Evolutionary conservation across 2,888 invertebrate genomes (phyloP).

Genomic region (Oxycera nigricornis): DNA sequence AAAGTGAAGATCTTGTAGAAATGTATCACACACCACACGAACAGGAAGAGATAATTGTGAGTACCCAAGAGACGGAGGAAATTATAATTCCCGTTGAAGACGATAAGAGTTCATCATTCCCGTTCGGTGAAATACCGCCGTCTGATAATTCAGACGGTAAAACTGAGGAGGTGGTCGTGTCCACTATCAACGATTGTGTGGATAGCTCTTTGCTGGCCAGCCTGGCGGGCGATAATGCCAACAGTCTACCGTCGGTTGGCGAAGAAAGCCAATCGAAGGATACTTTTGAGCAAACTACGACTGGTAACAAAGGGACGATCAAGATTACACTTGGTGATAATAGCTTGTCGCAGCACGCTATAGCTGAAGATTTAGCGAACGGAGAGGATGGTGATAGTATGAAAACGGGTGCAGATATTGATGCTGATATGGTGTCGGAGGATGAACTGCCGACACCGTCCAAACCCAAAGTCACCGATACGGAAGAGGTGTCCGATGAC

Average conservation of each 20-base stretch:
- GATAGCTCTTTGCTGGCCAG: constrained; percentile 60
- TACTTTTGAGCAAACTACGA: constrained; percentile 38
- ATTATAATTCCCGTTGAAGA: constrained; percentile 49
- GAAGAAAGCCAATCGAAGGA: constrained; percentile 52
- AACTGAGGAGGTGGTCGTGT: constrained; percentile 49
- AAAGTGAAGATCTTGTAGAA: constrained; percentile 21
- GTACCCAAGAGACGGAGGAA: constrained; percentile 18
- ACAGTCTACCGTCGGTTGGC: constrained; percentile 60
- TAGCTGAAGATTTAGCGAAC: constrained; percentile 56
- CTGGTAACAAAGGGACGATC: constrained; percentile 51
- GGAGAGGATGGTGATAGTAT: constrained; percentile 49
- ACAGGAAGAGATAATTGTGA: constrained; percentile 14
- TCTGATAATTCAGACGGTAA: constrained; percentile 61
- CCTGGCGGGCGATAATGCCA: constrained; percentile 61
- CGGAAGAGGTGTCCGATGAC: constrained; percentile 82
- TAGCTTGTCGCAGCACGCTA: constrained; percentile 57
- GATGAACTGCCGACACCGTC: constrained; percentile 73
- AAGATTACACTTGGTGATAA: constrained; percentile 55
- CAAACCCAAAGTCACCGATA: constrained; percentile 79
- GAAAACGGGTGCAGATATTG: constrained; percentile 65
- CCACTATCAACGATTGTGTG: constrained; percentile 54
- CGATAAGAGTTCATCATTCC: constrained; percentile 62
- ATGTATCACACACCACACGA: not conserved
- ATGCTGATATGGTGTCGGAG: constrained; percentile 85
- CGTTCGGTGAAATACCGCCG: constrained; percentile 56